Base-by-base conservation (phyloP, 2,888 invertebrate species). In the Hirtodrosophila duncani region DNA sequence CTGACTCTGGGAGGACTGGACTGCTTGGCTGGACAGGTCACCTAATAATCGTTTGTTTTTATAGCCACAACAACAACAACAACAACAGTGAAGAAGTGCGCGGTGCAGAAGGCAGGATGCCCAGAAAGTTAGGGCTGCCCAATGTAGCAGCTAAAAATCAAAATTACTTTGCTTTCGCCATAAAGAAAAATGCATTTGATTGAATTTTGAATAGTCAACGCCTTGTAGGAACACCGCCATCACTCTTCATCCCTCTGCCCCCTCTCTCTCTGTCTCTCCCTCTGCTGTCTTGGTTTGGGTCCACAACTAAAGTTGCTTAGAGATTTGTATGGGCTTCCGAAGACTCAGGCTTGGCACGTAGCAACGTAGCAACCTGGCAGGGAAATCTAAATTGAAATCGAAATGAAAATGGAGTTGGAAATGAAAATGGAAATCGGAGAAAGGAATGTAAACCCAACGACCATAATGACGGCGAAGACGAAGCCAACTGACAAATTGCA, bases 1-100 rank as follows among this genome's bases (percentile, higher is more conserved):
- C n/a, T n/a, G n/a, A n/a, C n/a, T n/a, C n/a, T n/a, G n/a, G 9
- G 9, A 30, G 17, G 16, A 30, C 8, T 5, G 30, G 30, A 17
- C 3, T 6, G 14, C 16, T 16, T 30, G 30, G 17, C 53, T 38
- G 58, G 51, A 50, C 63, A 44, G 52, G 34, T 60, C 51, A 29
- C 20, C 51, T 49, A 79, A 79, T 79, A 70, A 67, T 58, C 77
- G 77, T 70, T 71, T 67, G 67, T 50, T 70, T 70, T 70, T 66
- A 79, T 75, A 63, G 45, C 52, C 57, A 60, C 53, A 57, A 38
- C 46, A 58, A 46, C 11, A 34, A 14, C 10, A 7, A 6, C 7
- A 33, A 5, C 14, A 8, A 9, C 23, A 8, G 29, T 7, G n/a
- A 8, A 4, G 5, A 20, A 20, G 20, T 20, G 20, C 20, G 7